Base-by-base conservation (phyloP, 2,888 invertebrate genomes). In the Campaea margaritaria region DNA sequence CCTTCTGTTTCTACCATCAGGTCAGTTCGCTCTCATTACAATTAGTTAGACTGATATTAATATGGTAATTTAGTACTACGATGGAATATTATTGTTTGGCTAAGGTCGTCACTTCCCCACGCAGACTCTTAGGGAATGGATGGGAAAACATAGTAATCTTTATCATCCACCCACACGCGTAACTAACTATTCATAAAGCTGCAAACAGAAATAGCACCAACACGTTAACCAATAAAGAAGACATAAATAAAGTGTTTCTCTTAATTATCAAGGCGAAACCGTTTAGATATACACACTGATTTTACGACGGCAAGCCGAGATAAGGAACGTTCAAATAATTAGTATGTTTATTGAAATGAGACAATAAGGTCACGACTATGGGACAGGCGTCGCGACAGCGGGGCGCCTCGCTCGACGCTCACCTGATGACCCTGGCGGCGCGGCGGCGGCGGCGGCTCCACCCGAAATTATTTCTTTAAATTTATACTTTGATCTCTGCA, bases 221-320 rank as follows among this genome's bases (percentile, higher is more conserved):
- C 56, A 55, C 39, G 50, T 56, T 54, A 56, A 59, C 57, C 64
- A 74, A 74, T 74, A 67, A 73, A 72, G 69, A 73, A 69, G 62
- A 61, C 69, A 70, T 70, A 68, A 70, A 72, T 73, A 68, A 73
- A 65, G 44, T 61, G 65, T 65, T 66, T 56, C 62, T 59, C 65
- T 68, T 67, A 69, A 72, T 69, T 66, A 72, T 65, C 70, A 72
- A 72, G 73, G 73, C 69, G 65, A 69, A 68, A 72, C 64, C 65
- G 60, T 65, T 65, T 69, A 62, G 52, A 53, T 49, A 55, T 54
- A 50, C 34, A 50, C 55, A 55, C 45, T 64, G 65, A 67, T 67
- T 69, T 72, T 67, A 68, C 51, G 53, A 62, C 52, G 60, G 52
- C 57, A 53, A 45, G 49, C 57, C 44, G 59, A 66, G 67, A 62